Conservation (phyloP, 2,797 vertebrate species). For the Scolopax bukidnonensis region DNA sequence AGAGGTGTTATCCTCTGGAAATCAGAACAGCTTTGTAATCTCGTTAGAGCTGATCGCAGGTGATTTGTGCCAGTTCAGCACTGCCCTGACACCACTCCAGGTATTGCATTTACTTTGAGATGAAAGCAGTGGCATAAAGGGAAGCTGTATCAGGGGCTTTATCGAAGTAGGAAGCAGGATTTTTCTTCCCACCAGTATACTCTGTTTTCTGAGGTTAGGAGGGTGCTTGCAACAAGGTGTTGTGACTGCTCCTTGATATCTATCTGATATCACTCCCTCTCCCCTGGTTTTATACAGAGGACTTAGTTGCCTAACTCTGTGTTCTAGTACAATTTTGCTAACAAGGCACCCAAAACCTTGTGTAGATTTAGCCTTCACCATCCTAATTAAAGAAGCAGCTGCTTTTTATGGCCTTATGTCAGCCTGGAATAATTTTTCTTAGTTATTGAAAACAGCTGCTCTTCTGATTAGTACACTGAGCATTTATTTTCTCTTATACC, state of each 20-base stretch:
- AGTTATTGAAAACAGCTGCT: background rate
- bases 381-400: background rate
- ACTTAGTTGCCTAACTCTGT: background rate
- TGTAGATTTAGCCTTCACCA: background rate
- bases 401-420: background rate
- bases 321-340: background rate
- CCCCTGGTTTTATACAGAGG: background rate
- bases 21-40: background rate
- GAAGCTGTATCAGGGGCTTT: background rate
- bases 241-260: background rate
- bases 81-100: background rate
- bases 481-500: background rate
- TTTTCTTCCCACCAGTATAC: background rate
- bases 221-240: background rate
- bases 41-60: background rate
- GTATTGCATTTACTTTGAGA: background rate
- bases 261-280: accelerated
- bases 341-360: background rate
- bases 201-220: background rate
- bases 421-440: background rate
- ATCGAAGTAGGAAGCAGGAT: background rate
- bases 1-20: background rate
- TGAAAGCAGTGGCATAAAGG: background rate
- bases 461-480: background rate
- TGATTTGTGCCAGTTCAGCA: background rate